phyloP scores from a whole-genome alignment of 2,888 invertebrate genomes.

The Pasiphila rectangulata region DNA sequence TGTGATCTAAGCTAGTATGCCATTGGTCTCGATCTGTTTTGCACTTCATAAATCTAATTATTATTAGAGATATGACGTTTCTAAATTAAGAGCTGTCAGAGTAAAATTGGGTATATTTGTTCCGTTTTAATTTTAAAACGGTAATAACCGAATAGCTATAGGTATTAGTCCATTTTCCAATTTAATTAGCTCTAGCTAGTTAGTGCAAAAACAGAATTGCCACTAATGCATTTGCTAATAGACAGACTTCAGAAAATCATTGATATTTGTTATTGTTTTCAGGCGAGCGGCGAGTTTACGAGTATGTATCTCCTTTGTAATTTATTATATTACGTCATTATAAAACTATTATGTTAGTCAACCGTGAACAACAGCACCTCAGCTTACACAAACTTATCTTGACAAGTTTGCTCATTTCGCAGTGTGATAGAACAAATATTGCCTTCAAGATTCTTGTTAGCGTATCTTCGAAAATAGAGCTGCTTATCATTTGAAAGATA shows the following conservation, averaged over 20 bases:
- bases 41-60: no score
- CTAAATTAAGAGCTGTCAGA: no score
- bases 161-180: no score
- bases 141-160: no score
- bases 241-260: background rate
- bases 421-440: conserved; percentile 56
- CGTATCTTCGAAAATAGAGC: conserved; percentile 53
- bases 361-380: conserved; percentile 56
- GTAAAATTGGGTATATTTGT: no score
- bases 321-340: conserved; percentile 11
- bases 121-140: no score
- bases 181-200: no score
- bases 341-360: conserved; percentile 35
- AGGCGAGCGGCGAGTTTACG: background rate
- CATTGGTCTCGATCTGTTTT: no score
- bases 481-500: conserved; percentile 37
- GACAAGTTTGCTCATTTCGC: conserved; percentile 68
- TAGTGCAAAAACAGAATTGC: no score
- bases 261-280: background rate
- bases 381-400: conserved; percentile 69
- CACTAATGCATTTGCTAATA: no score
- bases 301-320: conserved; percentile 25
- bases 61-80: no score
- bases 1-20: no score
- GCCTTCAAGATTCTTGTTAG: conserved; percentile 60